Evolutionary conservation across 2,797 vertebrate species (phyloP).

Genomic region (Sebastes trivittatus): DNA sequence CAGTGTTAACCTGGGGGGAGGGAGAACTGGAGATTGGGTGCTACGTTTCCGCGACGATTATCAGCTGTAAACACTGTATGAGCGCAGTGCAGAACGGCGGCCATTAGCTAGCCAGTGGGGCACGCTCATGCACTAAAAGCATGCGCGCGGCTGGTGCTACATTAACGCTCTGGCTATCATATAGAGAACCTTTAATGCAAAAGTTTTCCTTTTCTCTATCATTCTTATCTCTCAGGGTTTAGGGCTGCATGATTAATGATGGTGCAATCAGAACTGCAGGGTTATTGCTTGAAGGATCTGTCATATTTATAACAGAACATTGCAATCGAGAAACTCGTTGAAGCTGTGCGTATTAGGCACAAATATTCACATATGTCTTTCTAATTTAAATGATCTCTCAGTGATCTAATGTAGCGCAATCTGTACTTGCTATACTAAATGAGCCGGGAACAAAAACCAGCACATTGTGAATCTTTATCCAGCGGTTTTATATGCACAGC

Average conservation of each 20-base stretch:
- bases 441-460: constrained; percentile 54
- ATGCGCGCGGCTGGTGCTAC: too few relatives aligned
- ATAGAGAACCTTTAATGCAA: neutral
- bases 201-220: neutral
- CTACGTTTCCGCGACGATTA: too few relatives aligned
- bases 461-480: constrained; percentile 68
- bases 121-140: too few relatives aligned
- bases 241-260: neutral
- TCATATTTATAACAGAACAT: neutral
- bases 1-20: too few relatives aligned
- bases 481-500: constrained; percentile 72
- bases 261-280: neutral
- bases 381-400: neutral
- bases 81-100: too few relatives aligned
- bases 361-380: neutral
- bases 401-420: neutral
- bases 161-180: too few relatives aligned
- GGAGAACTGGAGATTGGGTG: too few relatives aligned
- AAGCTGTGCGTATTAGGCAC: neutral
- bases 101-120: too few relatives aligned
- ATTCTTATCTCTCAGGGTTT: neutral
- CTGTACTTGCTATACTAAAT: neutral
- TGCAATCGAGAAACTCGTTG: neutral
- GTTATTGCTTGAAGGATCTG: neutral
- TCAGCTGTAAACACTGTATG: too few relatives aligned